These are phyloP conservation scores for Platygyra sinensis DNA, from an alignment of 64 coral and sea anemone genomes.

Conservation along the genomic window DNA sequence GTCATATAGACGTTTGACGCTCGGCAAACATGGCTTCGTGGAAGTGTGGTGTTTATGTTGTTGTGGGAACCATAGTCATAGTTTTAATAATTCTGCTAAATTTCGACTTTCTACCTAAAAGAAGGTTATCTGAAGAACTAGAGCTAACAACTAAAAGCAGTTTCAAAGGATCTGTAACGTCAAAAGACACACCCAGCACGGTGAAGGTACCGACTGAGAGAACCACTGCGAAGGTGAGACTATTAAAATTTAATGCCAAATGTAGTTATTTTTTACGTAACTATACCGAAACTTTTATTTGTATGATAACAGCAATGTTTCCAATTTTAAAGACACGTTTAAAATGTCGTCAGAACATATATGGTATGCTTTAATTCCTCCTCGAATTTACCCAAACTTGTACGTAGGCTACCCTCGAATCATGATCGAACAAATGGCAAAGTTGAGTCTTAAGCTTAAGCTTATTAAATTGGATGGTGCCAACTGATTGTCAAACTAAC, in stretches of 20 bases:
- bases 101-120: constrained; percentile 81
- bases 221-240: constrained; percentile 49
- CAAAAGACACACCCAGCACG: background rate
- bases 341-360: background rate
- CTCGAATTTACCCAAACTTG: no score
- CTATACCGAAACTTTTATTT: background rate
- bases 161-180: background rate
- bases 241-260: constrained; percentile 30
- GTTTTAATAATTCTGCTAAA: constrained; percentile 82
- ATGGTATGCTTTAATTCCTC: no score
- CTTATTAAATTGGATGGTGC: no score
- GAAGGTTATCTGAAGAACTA: constrained; percentile 55
- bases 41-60: constrained; percentile 56
- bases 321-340: background rate
- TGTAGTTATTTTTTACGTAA: background rate
- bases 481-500: no score
- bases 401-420: no score
- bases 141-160: constrained; percentile 43
- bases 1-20: background rate
- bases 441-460: no score
- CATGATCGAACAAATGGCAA: no score
- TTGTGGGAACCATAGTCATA: constrained; percentile 41
- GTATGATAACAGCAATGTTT: background rate
- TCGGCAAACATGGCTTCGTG: constrained; percentile 55
- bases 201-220: background rate